Conservation (phyloP, 2,888 invertebrate species). For the Drosophila eohydei region DNA sequence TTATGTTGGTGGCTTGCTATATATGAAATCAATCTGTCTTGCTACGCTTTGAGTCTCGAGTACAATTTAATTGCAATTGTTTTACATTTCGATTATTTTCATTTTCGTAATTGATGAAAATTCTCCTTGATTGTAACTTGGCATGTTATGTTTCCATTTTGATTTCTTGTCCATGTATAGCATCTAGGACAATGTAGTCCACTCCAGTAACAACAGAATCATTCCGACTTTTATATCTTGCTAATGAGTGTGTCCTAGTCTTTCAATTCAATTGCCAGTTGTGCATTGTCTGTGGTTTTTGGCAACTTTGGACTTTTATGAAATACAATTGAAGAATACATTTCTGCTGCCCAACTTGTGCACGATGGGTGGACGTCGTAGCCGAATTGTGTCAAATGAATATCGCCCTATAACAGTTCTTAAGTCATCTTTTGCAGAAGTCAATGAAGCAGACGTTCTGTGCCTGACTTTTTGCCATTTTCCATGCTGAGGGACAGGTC, state of each 20-base stretch:
- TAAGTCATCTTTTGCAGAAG: slow-evolving; percentile 53
- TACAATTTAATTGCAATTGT: not conserved
- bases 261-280: slow-evolving; percentile 1
- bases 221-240: not conserved
- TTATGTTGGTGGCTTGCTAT: not conserved
- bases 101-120: not conserved
- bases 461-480: slow-evolving; percentile 26
- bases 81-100: slow-evolving; percentile 3
- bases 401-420: slow-evolving; percentile 51
- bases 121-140: not conserved
- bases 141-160: not conserved
- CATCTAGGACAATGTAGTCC: not conserved
- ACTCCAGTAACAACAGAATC: too few species aligned
- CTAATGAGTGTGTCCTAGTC: not conserved
- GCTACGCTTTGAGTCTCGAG: not conserved
- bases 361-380: slow-evolving; percentile 7
- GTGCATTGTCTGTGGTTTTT: not conserved
- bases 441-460: slow-evolving; percentile 54
- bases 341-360: slow-evolving; percentile 13
- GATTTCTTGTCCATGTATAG: not conserved
- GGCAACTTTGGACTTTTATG: slow-evolving; percentile 23
- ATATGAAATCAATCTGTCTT: not conserved
- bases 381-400: slow-evolving; percentile 29
- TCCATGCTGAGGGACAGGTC: not conserved
- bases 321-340: slow-evolving; percentile 39